These are phyloP conservation scores for Mormyrus lacerda DNA, from an alignment of 2,113 vertebrate species.

Conservation along the genomic window DNA sequence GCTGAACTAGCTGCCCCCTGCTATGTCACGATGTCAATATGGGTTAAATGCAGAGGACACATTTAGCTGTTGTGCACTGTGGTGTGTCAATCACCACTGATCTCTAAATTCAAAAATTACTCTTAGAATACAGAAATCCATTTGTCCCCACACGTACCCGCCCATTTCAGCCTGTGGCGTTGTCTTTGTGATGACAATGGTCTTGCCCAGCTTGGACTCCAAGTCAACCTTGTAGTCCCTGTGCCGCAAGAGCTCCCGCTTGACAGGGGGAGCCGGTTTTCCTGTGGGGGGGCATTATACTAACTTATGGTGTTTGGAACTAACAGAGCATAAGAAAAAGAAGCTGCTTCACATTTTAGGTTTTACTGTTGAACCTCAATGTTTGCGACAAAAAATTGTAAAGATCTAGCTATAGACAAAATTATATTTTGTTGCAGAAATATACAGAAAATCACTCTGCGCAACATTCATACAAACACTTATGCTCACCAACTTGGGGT, in stretches of 20 bases:
- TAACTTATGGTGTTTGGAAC: neutral
- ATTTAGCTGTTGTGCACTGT: too few species aligned
- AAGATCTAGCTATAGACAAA: neutral
- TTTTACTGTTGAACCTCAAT: neutral
- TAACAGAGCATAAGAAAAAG: neutral
- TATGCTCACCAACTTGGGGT: neutral
- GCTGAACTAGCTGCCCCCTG: too few species aligned
- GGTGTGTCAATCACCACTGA: too few species aligned
- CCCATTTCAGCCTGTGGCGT: conserved; percentile 98
- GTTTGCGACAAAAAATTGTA: neutral
- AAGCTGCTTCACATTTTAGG: neutral
- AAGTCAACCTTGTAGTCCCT: conserved; percentile 97
- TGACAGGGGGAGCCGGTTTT: conserved; percentile 77
- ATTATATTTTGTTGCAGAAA: neutral
- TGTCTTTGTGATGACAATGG: conserved; percentile 96
- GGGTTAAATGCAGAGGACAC: too few species aligned
- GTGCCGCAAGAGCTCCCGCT: conserved; percentile 89
- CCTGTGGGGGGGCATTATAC: conserved; percentile 56
- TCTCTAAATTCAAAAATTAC: neutral
- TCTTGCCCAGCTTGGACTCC: conserved; percentile 97
- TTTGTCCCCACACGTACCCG: conserved; percentile 64
- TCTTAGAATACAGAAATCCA: neutral
- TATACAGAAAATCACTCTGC: neutral
- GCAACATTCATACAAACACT: neutral
- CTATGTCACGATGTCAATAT: too few species aligned